Conservation (phyloP, 2,797 vertebrate genomes). For the Avahi laniger region DNA sequence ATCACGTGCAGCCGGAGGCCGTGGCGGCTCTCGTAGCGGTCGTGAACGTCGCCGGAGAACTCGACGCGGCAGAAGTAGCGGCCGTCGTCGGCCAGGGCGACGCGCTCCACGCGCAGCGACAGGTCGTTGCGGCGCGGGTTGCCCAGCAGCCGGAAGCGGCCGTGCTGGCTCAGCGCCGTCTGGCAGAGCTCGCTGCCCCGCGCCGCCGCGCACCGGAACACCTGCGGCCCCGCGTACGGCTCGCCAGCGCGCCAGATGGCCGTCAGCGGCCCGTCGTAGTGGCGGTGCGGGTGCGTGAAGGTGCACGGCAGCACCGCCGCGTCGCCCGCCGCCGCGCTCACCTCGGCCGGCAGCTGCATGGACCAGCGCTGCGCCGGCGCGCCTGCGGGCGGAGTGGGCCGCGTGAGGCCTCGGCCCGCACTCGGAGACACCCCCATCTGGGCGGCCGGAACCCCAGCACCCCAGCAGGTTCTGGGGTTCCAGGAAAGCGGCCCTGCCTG, state of each 20-base stretch:
- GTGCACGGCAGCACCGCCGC: constrained; percentile 91
- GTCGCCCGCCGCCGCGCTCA: constrained; percentile 89
- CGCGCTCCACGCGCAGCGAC: constrained; percentile 91
- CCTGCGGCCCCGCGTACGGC: constrained; percentile 83
- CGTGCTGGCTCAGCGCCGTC: constrained; percentile 88
- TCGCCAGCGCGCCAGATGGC: constrained; percentile 92
- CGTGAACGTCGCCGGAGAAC: constrained; percentile 87
- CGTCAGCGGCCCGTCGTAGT: constrained; percentile 89
- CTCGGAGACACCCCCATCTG: accelerated
- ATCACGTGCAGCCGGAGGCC: constrained; percentile 91
- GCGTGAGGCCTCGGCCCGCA: accelerated
- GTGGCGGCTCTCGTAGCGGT: constrained; percentile 92
- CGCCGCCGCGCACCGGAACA: constrained; percentile 90
- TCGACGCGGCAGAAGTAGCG: constrained; percentile 95
- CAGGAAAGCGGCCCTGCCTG: too few species aligned
- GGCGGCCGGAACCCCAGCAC: neutral
- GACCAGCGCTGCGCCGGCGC: constrained; percentile 90
- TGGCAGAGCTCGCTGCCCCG: constrained; percentile 86
- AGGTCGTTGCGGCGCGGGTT: constrained; percentile 93
- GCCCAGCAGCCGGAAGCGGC: constrained; percentile 92
- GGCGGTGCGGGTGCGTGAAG: constrained; percentile 93
- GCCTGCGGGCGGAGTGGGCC: neutral
- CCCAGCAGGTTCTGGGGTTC: too few species aligned
- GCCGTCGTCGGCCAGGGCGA: constrained; percentile 89
- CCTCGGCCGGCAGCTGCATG: constrained; percentile 89